phyloP scores from a whole-genome alignment of 2,797 vertebrate genomes.

The Eutrigla gurnardus region DNA sequence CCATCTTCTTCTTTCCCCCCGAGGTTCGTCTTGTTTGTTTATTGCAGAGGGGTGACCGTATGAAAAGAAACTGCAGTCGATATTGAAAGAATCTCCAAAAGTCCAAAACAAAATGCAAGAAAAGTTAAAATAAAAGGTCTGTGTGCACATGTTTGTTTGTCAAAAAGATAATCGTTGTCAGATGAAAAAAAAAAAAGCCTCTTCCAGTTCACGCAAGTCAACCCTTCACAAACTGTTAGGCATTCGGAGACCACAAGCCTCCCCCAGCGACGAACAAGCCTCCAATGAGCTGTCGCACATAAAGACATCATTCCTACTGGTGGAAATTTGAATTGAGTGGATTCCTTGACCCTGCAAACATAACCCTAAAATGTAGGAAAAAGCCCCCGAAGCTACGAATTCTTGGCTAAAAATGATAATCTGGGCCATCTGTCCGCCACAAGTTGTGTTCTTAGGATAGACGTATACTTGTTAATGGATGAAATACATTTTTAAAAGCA shows the following conservation, averaged over 20 bases:
- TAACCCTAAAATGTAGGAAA: slow-evolving; percentile 19
- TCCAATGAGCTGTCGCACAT: slow-evolving; percentile 42
- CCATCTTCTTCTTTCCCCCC: slow-evolving; percentile 6
- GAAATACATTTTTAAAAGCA: slow-evolving; percentile 18
- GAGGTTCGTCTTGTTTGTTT: slow-evolving; percentile 59
- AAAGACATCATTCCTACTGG: slow-evolving; percentile 56
- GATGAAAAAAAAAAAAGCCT: slow-evolving; percentile 70
- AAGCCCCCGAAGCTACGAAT: slow-evolving; percentile 28
- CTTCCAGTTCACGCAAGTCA: slow-evolving; percentile 54
- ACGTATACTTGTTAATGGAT: slow-evolving; percentile 45
- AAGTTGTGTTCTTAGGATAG: slow-evolving; percentile 20
- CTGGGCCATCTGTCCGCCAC: slow-evolving; percentile 53
- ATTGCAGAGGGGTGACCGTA: slow-evolving; percentile 44
- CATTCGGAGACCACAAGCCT: slow-evolving; percentile 47
- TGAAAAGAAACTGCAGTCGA: slow-evolving; percentile 34
- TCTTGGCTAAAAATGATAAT: slow-evolving; percentile 46
- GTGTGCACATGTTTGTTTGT: slow-evolving; percentile 73
- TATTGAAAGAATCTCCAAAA: slow-evolving; percentile 46
- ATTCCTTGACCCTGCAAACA: slow-evolving; percentile 51
- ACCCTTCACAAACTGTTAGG: slow-evolving; percentile 40
- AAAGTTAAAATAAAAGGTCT: slow-evolving; percentile 71
- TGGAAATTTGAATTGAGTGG: slow-evolving; percentile 40
- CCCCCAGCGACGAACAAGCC: slow-evolving; percentile 46
- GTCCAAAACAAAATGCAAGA: slow-evolving; percentile 39
- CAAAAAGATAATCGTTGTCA: slow-evolving; percentile 71